phyloP scores from a whole-genome alignment of 2,113 vertebrate genomes.

The Odontophorus gujanensis region DNA sequence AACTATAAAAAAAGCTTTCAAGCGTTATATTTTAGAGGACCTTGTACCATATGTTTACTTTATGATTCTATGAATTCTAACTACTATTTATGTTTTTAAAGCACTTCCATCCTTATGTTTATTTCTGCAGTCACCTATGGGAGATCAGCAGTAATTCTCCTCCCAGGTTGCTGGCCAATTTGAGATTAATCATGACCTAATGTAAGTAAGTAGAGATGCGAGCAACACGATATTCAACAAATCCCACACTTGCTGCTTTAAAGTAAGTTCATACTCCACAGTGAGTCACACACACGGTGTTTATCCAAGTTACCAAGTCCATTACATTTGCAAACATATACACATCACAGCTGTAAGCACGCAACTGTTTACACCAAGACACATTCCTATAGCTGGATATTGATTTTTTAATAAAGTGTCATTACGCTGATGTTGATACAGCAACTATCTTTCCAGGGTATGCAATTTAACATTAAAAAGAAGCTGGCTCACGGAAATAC shows the following conservation, averaged over 20 bases:
- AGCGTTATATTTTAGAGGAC: conserved; percentile 36
- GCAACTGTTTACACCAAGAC: conserved; percentile 16
- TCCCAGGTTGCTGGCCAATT: conserved; percentile 1
- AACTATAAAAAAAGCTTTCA: conserved; percentile 40
- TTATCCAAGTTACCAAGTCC: conserved; percentile 57
- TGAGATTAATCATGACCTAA: conserved; percentile 55
- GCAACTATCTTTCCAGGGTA: conserved; percentile 30
- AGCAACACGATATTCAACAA: conserved; percentile 36
- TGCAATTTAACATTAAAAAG: conserved; percentile 37
- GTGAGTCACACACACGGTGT: conserved; percentile 42
- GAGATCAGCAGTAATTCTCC: conserved; percentile 23
- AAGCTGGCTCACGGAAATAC: conserved; percentile 31
- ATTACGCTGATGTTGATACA: conserved; percentile 56
- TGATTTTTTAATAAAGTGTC: conserved; percentile 31
- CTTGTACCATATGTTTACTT: conserved; percentile 47
- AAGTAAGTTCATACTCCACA: conserved; percentile 45
- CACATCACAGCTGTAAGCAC: conserved; percentile 41
- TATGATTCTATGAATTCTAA: conserved; percentile 40
- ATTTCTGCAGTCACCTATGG: conserved; percentile 47
- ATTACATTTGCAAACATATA: conserved; percentile 50
- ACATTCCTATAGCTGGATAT: conserved; percentile 40
- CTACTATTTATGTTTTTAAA: conserved; percentile 47
- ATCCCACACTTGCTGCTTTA: conserved; percentile 34
- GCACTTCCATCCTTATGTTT: conserved; percentile 23
- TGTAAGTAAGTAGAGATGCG: conserved; percentile 32